Conservation (phyloP, 2,888 invertebrate species). For the Dyspetes luteomarginatus region DNA sequence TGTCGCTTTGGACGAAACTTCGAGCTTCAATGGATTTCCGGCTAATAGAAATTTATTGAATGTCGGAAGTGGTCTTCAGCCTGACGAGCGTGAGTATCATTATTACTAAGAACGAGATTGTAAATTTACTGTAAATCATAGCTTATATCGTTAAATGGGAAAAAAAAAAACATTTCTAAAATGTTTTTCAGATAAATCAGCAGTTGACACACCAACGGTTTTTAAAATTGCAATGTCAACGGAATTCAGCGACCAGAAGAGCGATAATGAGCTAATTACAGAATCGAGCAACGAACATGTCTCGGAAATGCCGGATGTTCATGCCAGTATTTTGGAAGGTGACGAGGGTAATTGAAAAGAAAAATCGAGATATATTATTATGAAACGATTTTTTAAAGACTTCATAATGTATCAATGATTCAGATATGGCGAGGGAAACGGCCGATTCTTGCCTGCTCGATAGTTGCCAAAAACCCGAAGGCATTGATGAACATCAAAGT, state of each 20-base stretch:
- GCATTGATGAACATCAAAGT: slow-evolving; percentile 37
- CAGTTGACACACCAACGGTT: slow-evolving; percentile 6
- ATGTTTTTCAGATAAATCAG: slow-evolving; percentile 28
- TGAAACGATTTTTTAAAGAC: neutral
- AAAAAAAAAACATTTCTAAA: neutral
- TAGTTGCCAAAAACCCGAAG: slow-evolving; percentile 37
- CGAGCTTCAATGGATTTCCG: slow-evolving; percentile 74
- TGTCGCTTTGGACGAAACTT: slow-evolving; percentile 67
- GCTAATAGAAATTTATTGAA: slow-evolving; percentile 78
- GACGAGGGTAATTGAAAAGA: slow-evolving; percentile 20
- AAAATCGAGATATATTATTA: neutral
- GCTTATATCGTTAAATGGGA: neutral
- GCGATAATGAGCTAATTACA: neutral
- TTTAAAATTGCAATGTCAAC: neutral
- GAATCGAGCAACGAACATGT: neutral
- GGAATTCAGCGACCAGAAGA: slow-evolving; percentile 1
- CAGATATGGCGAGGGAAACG: slow-evolving; percentile 10
- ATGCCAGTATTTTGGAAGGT: neutral
- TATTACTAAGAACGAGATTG: neutral
- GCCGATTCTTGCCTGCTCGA: slow-evolving; percentile 39
- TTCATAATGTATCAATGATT: neutral
- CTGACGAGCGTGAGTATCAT: slow-evolving; percentile 69
- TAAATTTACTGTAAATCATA: neutral
- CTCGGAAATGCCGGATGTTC: neutral
- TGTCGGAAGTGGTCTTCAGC: slow-evolving; percentile 71